A percentile compares a stretch with the other conserved stretches of the same genome.
These are phyloP conservation scores for Ommatoiulus sabulosus DNA, from an alignment of 2,888 invertebrate genomes.

Conservation along the genomic window DNA sequence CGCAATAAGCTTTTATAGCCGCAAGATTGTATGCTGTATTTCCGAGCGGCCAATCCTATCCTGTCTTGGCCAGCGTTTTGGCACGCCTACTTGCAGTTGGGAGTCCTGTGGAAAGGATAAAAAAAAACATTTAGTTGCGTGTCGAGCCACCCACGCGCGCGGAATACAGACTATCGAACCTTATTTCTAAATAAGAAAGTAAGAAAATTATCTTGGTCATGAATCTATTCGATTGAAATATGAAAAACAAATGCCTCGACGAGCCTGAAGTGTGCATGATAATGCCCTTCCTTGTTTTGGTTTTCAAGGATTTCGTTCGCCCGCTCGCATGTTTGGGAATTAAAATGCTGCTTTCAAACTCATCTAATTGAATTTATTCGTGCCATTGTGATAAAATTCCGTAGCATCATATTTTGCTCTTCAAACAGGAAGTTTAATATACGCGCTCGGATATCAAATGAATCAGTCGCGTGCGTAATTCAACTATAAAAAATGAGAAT, in stretches of 20 bases:
- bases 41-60: conserved; percentile 10
- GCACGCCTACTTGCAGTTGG: background rate
- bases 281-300: background rate
- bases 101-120: background rate
- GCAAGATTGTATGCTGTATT: background rate
- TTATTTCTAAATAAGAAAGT: background rate
- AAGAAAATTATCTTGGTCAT: background rate
- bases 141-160: background rate
- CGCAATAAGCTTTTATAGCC: conserved; percentile 22
- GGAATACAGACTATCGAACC: background rate
- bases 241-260: background rate
- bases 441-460: background rate
- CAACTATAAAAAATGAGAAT: background rate
- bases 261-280: no score
- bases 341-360: background rate
- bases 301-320: conserved; percentile 3
- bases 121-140: background rate
- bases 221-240: background rate
- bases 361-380: background rate
- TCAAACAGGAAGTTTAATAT: background rate
- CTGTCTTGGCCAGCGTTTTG: background rate
- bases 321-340: background rate
- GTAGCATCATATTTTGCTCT: background rate
- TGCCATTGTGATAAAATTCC: background rate
- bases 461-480: background rate